Evolutionary conservation across 37 sponge, comb jelly and placozoan genomes (phyloP).

Genomic region (Ianthella basta): DNA sequence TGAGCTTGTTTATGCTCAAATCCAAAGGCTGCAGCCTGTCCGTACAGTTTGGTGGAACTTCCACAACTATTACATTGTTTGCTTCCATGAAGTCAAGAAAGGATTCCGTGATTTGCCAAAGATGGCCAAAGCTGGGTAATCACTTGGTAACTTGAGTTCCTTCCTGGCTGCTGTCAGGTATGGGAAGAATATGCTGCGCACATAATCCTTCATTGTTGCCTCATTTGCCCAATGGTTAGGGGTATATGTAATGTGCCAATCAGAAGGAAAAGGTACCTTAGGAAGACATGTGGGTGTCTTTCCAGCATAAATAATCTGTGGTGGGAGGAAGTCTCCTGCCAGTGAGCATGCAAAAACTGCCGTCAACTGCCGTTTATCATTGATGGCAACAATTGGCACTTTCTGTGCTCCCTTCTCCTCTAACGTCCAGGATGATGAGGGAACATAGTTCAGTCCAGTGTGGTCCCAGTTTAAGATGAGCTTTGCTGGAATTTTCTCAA

Average conservation of each 20-base stretch:
- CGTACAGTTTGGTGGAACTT: conserved; percentile 14
- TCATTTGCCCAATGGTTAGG: conserved; percentile 37
- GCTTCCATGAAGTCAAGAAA: not conserved
- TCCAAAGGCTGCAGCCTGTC: conserved; percentile 30
- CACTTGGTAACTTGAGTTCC: not conserved
- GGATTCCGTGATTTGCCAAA: not conserved
- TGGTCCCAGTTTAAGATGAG: conserved; percentile 17
- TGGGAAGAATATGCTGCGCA: not conserved
- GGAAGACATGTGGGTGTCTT: conserved; percentile 16
- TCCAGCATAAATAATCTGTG: conserved; percentile 16
- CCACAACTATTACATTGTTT: not conserved
- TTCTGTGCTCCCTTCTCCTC: not conserved
- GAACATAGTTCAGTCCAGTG: not conserved
- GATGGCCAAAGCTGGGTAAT: conserved; percentile 6
- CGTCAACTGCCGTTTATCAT: conserved; percentile 16
- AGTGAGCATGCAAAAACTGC: conserved; percentile 10
- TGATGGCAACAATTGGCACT: not conserved
- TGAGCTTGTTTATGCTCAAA: conserved; percentile 4
- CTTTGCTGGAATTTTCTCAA: conserved; percentile 10
- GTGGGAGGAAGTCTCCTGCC: conserved; percentile 15
- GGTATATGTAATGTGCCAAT: conserved; percentile 26
- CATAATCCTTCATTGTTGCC: conserved; percentile 20
- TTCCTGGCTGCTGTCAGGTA: not conserved
- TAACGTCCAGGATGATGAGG: conserved; percentile 24
- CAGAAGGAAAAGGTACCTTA: not conserved